Evolutionary conservation across 2,113 vertebrate species (phyloP).

Genomic region (Chinchilla lanigera): DNA sequence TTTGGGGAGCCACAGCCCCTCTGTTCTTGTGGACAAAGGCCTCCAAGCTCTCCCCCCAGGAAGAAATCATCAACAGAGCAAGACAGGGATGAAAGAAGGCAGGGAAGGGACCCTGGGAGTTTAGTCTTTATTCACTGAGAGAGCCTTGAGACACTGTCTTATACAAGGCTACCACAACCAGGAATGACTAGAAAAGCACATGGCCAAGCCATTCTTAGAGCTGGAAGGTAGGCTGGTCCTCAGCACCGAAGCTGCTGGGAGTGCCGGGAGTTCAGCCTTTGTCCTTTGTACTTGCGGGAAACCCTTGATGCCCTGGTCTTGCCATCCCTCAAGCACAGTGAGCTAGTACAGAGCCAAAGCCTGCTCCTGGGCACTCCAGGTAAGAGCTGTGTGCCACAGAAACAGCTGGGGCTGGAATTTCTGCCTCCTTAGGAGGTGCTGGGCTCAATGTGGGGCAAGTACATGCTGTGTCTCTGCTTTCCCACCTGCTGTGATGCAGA

Average conservation of each 20-base stretch:
- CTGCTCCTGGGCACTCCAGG: not conserved
- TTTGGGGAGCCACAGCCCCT: not conserved
- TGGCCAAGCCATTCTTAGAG: too few relatives aligned
- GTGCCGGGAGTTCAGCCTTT: not conserved
- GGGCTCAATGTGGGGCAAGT: not conserved
- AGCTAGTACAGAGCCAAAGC: not conserved
- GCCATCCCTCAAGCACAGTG: not conserved
- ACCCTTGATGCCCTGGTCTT: not conserved
- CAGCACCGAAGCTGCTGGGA: not conserved
- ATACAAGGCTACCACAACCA: not conserved
- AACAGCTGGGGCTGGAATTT: not conserved
- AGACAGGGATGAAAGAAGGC: not conserved
- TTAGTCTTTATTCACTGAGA: not conserved
- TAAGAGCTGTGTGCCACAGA: not conserved
- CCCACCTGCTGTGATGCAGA: not conserved
- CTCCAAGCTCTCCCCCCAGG: not conserved
- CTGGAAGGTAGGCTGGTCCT: not conserved
- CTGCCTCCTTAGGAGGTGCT: not conserved
- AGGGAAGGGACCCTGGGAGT: not conserved
- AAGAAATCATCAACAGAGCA: not conserved
- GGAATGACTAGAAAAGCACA: not conserved
- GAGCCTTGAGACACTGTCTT: not conserved
- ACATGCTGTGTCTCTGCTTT: too few relatives aligned
- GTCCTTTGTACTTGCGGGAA: not conserved
- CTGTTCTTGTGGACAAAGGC: not conserved